Conservation (phyloP, 2,797 vertebrate species). For the Hydrocynus forskahlii region DNA sequence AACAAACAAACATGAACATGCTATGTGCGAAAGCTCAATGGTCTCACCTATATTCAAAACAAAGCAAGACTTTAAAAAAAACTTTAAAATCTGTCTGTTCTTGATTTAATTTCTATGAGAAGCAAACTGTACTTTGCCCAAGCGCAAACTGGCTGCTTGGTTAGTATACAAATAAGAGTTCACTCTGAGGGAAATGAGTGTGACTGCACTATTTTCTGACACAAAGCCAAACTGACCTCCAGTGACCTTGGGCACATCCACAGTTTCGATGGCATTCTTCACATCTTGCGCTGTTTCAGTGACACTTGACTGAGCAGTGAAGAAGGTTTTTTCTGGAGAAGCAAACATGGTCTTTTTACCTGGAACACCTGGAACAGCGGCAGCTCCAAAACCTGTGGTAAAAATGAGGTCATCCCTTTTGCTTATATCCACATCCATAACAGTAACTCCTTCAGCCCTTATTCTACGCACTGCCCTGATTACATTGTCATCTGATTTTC, state of each 20-base stretch:
- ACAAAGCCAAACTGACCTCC: constrained; percentile 63
- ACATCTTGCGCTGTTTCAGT: constrained; percentile 51
- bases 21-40: neutral
- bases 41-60: neutral
- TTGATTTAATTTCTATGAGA: too few relatives aligned
- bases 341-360: constrained; percentile 44
- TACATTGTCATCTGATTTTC: constrained; percentile 70
- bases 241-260: neutral
- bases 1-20: constrained; percentile 27
- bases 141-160: too few relatives aligned
- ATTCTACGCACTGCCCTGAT: constrained; percentile 63
- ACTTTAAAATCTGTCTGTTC: too few relatives aligned
- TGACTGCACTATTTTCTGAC: neutral
- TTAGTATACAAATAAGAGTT: neutral
- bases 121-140: too few relatives aligned
- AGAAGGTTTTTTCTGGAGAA: constrained; percentile 47
- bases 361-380: neutral
- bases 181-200: neutral
- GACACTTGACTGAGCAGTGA: constrained; percentile 29
- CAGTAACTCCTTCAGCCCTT: constrained; percentile 70
- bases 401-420: neutral
- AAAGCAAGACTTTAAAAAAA: too few relatives aligned
- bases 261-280: constrained; percentile 59
- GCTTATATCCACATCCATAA: constrained; percentile 72
- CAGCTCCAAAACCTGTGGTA: too few relatives aligned